Percentiles rank a stretch among this genome's conserved stretches.
Conservation (phyloP, 2,113 vertebrate species). For the Gadus macrocephalus region DNA sequence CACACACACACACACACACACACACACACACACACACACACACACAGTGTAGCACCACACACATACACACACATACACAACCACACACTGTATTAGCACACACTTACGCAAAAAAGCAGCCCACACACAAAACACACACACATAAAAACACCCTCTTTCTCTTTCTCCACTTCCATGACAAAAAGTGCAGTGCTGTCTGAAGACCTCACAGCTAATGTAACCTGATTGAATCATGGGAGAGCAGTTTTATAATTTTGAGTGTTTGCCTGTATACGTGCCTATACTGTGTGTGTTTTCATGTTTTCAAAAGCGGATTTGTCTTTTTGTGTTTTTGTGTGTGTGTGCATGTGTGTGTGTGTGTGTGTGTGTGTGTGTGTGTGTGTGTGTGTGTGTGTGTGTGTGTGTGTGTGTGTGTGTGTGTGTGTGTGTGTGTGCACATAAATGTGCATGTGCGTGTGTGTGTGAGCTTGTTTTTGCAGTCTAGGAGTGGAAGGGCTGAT, state of each 20-base stretch:
- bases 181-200: conserved; percentile 65
- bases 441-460: not conserved
- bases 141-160: conserved; percentile 7
- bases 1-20: too few relatives aligned
- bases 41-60: too few relatives aligned
- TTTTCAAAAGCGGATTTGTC: conserved; percentile 32
- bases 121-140: not conserved
- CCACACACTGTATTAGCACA: not conserved
- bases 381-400: not conserved
- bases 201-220: conserved; percentile 82
- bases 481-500: conserved; percentile 30
- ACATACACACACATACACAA: too few relatives aligned
- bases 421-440: not conserved
- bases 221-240: conserved; percentile 72
- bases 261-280: conserved; percentile 8
- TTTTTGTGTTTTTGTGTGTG: too few relatives aligned
- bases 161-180: conserved; percentile 65
- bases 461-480: conserved; percentile 44
- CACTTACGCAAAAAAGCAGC: conserved; percentile 28
- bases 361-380: not conserved
- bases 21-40: not conserved
- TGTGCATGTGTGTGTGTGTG: not conserved
- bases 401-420: not conserved
- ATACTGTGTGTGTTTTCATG: conserved; percentile 3
- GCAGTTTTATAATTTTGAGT: conserved; percentile 46